Percentiles rank a stretch among this genome's conserved stretches.
Evolutionary conservation across 2,113 vertebrate species (phyloP).

Genomic region (Sardina pilchardus): DNA sequence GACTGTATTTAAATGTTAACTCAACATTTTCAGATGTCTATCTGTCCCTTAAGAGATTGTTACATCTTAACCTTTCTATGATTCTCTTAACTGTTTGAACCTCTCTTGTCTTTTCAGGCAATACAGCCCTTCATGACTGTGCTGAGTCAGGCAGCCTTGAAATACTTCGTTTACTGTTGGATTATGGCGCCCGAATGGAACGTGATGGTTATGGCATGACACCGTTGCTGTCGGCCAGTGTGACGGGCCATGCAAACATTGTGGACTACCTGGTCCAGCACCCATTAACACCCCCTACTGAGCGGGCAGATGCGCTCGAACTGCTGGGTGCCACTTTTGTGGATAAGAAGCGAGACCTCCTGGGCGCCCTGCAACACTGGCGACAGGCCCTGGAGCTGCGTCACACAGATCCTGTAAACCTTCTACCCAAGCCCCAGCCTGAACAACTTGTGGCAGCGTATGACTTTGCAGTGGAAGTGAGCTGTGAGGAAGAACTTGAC

Average conservation of each 20-base stretch:
- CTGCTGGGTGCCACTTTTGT: conserved; percentile 96
- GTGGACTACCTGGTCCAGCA: conserved; percentile 94
- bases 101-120: conserved; percentile 73
- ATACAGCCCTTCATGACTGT: conserved; percentile 95
- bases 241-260: conserved; percentile 97
- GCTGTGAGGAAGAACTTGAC: conserved; percentile 88
- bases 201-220: conserved; percentile 98
- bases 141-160: conserved; percentile 98
- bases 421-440: conserved; percentile 85
- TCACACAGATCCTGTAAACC: conserved; percentile 82
- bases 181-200: conserved; percentile 96
- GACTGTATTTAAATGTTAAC: too few species aligned
- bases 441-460: conserved; percentile 93
- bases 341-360: conserved; percentile 95
- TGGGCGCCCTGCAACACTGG: conserved; percentile 97
- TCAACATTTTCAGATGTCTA: too few species aligned
- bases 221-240: conserved; percentile 93
- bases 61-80: background rate
- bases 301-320: conserved; percentile 91
- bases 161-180: conserved; percentile 97
- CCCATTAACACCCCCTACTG: conserved; percentile 82
- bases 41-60: too few species aligned
- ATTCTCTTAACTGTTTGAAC: background rate
- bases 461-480: conserved; percentile 93
- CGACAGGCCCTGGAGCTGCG: conserved; percentile 96